A percentile compares a stretch with the other conserved stretches of the same genome.
Evolutionary conservation across 2,113 vertebrate genomes (phyloP).

Genomic region (Irena cyanogastra): DNA sequence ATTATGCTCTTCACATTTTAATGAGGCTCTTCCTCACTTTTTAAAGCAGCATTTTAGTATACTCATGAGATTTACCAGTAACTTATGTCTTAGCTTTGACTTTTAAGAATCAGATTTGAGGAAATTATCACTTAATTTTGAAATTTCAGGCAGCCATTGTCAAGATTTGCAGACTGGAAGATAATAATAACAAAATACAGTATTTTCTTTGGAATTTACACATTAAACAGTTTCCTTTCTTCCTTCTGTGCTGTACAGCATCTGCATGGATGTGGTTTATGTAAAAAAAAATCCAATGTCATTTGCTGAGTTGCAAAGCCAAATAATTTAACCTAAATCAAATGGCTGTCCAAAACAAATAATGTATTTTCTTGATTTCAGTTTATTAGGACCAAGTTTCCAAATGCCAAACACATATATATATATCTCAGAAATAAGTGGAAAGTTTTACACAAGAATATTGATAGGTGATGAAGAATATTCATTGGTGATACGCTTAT

Average conservation of each 20-base stretch:
- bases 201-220: conserved; percentile 56
- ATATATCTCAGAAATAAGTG: not conserved
- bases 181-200: conserved; percentile 29
- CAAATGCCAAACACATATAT: not conserved
- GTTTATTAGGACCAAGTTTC: not conserved
- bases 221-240: conserved; percentile 31
- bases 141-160: conserved; percentile 22
- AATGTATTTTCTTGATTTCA: not conserved
- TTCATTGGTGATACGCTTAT: not conserved
- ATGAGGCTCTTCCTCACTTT: not conserved
- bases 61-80: not conserved
- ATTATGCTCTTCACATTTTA: not conserved
- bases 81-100: not conserved
- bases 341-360: conserved; percentile 5
- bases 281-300: not conserved
- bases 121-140: conserved; percentile 45
- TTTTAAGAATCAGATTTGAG: conserved; percentile 21
- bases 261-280: conserved; percentile 41
- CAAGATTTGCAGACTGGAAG: conserved; percentile 31
- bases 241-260: not conserved
- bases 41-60: not conserved
- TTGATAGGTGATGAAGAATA: not conserved
- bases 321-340: conserved; percentile 52
- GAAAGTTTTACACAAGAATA: not conserved
- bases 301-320: conserved; percentile 20